phyloP scores from a whole-genome alignment of 2,888 invertebrate species.

The Lissonota sp. region DNA sequence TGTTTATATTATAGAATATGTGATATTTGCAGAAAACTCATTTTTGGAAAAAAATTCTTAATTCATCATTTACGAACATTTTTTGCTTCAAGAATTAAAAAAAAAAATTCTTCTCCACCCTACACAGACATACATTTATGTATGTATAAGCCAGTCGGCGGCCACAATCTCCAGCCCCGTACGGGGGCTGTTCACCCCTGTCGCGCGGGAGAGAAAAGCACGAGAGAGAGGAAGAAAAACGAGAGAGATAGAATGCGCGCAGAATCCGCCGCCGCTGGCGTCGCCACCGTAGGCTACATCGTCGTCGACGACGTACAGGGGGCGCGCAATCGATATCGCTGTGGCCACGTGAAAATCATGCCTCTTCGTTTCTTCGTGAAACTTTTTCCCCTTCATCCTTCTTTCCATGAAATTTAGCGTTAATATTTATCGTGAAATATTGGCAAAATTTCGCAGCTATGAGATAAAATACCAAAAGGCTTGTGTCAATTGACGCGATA shows the following conservation, averaged over 20 bases:
- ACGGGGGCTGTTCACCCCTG: conserved; percentile 47
- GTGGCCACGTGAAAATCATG: conserved; percentile 80
- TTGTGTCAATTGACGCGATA: too few species aligned
- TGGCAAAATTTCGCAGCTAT: too few species aligned
- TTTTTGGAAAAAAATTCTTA: too few species aligned
- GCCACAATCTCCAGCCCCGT: conserved; percentile 33
- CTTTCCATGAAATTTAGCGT: not conserved
- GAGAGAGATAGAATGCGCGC: conserved; percentile 70
- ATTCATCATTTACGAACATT: not conserved
- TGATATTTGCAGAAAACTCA: too few species aligned
- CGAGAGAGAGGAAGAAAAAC: conserved; percentile 21
- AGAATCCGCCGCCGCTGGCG: conserved; percentile 73
- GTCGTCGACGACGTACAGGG: conserved; percentile 62
- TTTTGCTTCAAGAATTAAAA: too few species aligned
- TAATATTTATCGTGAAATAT: too few species aligned
- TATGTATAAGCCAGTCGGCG: conserved; percentile 27
- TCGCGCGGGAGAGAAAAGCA: conserved; percentile 33
- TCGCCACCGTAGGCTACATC: conserved; percentile 46
- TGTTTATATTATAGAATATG: too few species aligned
- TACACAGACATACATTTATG: not conserved
- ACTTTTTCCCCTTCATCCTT: not conserved
- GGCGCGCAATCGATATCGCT: conserved; percentile 75
- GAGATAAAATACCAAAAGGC: too few species aligned
- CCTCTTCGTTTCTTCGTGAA: conserved; percentile 57
- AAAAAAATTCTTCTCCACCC: not conserved